Conservation (phyloP, 2,888 invertebrate species). For the Hedya salicella region DNA sequence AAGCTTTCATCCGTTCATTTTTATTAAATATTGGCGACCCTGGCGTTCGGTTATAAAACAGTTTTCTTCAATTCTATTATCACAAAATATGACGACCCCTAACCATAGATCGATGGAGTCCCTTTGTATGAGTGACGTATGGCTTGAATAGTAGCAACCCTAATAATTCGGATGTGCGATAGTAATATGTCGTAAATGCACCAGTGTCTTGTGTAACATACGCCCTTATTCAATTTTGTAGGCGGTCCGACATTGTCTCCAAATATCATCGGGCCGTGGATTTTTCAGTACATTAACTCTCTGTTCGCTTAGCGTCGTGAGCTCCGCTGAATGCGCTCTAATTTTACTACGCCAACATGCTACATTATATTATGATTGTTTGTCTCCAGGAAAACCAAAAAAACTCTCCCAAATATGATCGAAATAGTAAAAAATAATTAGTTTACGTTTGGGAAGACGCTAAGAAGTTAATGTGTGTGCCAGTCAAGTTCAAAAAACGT, state of each 20-base stretch:
- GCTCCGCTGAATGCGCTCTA: not conserved
- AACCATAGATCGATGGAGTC: constrained; percentile 7
- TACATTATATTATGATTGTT: constrained; percentile 1
- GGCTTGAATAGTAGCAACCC: constrained; percentile 23
- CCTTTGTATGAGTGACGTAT: constrained; percentile 21
- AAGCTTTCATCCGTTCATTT: constrained; percentile 3
- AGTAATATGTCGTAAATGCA: not conserved
- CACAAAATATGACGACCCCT: constrained; percentile 26
- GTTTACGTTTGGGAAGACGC: no score
- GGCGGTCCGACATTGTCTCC: constrained; percentile 12
- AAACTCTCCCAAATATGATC: no score
- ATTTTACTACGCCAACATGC: constrained; percentile 4
- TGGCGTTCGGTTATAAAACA: constrained; percentile 8
- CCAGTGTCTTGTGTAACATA: not conserved
- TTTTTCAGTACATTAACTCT: constrained; percentile 33
- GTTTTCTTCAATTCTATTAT: constrained; percentile 22
- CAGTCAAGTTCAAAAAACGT: no score
- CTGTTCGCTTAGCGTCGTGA: constrained; percentile 14
- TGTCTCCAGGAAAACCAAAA: not conserved
- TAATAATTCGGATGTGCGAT: not conserved
- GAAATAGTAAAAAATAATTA: no score
- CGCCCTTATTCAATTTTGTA: not conserved
- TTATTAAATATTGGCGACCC: constrained; percentile 16
- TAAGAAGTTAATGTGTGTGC: no score
- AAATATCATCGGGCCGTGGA: constrained; percentile 20